Evolutionary conservation across 2,113 vertebrate genomes (phyloP).

Genomic region (Aegotheles bennettii): DNA sequence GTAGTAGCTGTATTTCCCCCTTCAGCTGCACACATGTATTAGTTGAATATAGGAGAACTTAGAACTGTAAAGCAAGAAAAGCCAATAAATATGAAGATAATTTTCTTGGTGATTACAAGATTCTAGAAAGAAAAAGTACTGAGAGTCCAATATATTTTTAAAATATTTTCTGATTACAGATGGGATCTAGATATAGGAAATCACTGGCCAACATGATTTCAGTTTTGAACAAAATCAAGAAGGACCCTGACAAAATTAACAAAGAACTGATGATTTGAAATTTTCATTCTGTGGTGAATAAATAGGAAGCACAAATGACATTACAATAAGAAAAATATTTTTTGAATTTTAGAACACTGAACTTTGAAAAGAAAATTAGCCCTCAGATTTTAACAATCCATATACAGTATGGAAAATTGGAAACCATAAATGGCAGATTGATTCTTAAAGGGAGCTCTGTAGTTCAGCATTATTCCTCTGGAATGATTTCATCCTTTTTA

Average conservation of each 20-base stretch:
- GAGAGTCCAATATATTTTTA: not conserved
- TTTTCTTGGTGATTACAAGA: not conserved
- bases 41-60: not conserved
- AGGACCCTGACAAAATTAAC: not conserved
- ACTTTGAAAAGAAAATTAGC: constrained; percentile 23
- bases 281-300: not conserved
- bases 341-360: not conserved
- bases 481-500: constrained; percentile 64
- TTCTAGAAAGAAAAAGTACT: not conserved
- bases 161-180: not conserved
- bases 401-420: constrained; percentile 13
- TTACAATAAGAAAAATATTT: not conserved
- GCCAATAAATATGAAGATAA: not conserved
- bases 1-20: not conserved
- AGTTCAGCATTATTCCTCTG: constrained; percentile 36
- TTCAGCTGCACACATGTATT: accelerated
- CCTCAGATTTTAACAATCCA: constrained; percentile 21
- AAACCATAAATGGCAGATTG: constrained; percentile 33
- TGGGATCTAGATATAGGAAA: not conserved
- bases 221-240: not conserved
- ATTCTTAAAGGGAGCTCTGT: constrained; percentile 29
- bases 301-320: not conserved
- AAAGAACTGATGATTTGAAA: not conserved
- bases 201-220: not conserved
- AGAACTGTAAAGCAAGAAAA: not conserved